Base-by-base conservation (phyloP, 1,140 invertebrate genomes). In the Chrysomallon squamiferum region DNA sequence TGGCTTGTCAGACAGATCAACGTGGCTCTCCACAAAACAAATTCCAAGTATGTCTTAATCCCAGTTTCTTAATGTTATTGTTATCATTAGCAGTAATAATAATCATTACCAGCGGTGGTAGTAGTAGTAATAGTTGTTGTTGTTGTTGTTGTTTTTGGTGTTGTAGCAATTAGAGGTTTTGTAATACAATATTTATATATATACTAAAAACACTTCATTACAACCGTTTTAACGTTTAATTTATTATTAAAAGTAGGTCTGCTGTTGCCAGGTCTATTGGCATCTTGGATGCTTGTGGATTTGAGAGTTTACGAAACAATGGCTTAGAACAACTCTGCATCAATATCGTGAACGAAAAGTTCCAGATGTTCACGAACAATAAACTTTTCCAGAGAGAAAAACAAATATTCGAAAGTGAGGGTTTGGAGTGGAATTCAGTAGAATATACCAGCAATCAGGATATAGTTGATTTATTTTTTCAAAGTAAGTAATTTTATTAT, bases 391-490 rank as follows among this genome's bases (percentile, higher is more conserved):
- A 63, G 11, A 62, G 66, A n/a, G 79, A 84, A 54, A 61, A 71
- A 33, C 43, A 70, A 3, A 65, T 76, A 11, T 83, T 78, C 59
- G 4, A 69, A 22, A 45, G 65, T 0, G 78, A 81, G 47, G 73
- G 72, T 3, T 47, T 82, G 1, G 57, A 70, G 3, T 22, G 72
- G 0, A 47, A 60, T 0, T 87, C 90, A 91, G 7, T 90, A 90
- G 78, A 86, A 73, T 93, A 92, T 77, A 89, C 89, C 11, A 92
- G 94, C 75, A 96, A 95, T 77, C 85, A 91, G 50, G 91, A 91
- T 0, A 90, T 94, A 22, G 76, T 94, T 22, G 91, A 93, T 69
- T 90, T 94, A 89, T 86, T 94, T 41, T 68, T 74, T n/a, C 63
- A 64, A 47, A 22, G 45, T 47, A 11, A 20, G 2, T 1, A n/a